Base-by-base conservation (phyloP, 2,797 vertebrate species). In the Hyperoplus lanceolatus region DNA sequence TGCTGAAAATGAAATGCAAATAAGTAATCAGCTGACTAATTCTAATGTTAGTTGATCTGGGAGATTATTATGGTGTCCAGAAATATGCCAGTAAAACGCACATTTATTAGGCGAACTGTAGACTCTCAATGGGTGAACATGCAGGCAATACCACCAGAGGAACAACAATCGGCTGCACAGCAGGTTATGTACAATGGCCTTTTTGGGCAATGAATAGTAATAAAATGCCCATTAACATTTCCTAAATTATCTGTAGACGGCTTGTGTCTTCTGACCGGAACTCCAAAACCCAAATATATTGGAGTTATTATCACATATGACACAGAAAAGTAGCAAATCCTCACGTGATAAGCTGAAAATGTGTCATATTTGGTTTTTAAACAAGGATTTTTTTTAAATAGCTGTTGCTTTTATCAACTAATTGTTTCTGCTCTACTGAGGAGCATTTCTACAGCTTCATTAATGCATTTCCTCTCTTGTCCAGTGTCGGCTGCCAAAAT, bases 401-500 rank as follows among this genome's bases (percentile, higher is more conserved):
- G 29, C 29, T 29, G 29, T 29, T 29, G 29, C 3, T 29, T 29
- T 29, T 29, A 46, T 65, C 16, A 38, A 46, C 11, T 2, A 38
- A 51, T 46, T 0, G 1, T 15, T 38, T 55, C 9, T 45, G 38
- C 11, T 41, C 5, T 14, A 16, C n/a, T 36, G 6, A 53, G 51
- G 36, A 10, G 5, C 5, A 46, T 56, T 49, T 64, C 4, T 57
- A 43, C 11, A 46, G 36, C 3, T 45, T 21, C 1, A 18, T 0
- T 16, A 15, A 50, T 54, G 2, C 0, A 3, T 75, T 65, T 60
- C 68, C 5, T 71, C 4, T 77, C 21, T 58, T 10, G 1, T 79
- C 8, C 71, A 94, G 93, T 66, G 21, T 81, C 65, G 68, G 36
- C 62, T 70, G 45, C 53, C 75, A 90, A 90, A 86, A 99, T 99